A percentile compares a stretch with the other conserved stretches of the same genome.
These are phyloP conservation scores for Carabus problematicus DNA, from an alignment of 2,888 invertebrate species.

Conservation along the genomic window DNA sequence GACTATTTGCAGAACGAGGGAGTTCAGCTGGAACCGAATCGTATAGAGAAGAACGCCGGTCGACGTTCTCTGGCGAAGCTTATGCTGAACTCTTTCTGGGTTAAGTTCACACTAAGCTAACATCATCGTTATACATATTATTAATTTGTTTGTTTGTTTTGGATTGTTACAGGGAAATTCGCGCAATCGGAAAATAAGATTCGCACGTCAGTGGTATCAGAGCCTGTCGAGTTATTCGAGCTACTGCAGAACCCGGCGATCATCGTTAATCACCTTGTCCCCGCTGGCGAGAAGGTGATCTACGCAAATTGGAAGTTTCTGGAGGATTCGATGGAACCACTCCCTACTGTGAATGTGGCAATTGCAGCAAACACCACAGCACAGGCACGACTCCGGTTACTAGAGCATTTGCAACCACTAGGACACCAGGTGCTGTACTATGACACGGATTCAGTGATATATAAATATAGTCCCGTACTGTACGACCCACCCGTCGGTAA, in stretches of 20 bases:
- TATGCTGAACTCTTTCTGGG: constrained; percentile 37
- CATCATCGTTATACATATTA: not conserved
- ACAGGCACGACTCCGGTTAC: constrained; percentile 38
- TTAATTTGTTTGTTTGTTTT: constrained; percentile 42
- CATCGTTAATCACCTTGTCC: too few relatives aligned
- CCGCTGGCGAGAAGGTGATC: constrained; percentile 30
- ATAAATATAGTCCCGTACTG: constrained; percentile 40
- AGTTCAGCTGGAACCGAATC: not conserved
- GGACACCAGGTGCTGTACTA: constrained; percentile 40
- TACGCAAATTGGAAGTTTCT: constrained; percentile 45
- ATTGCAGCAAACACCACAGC: constrained; percentile 53
- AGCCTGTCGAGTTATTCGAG: too few relatives aligned
- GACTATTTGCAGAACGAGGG: too few relatives aligned
- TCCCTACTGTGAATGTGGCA: constrained; percentile 48
- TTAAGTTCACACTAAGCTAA: too few relatives aligned
- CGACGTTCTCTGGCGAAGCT: not conserved
- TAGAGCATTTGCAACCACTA: constrained; percentile 49
- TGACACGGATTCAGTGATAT: constrained; percentile 55
- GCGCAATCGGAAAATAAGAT: not conserved
- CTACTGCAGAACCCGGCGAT: too few relatives aligned
- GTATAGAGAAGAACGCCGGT: not conserved
- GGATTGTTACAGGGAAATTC: constrained; percentile 6
- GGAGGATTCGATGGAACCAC: constrained; percentile 43
- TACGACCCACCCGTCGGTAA: constrained; percentile 48
- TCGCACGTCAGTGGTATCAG: too few relatives aligned